These are phyloP conservation scores for Australoheros scitulus DNA, from an alignment of 2,113 vertebrate genomes.

Conservation along the genomic window DNA sequence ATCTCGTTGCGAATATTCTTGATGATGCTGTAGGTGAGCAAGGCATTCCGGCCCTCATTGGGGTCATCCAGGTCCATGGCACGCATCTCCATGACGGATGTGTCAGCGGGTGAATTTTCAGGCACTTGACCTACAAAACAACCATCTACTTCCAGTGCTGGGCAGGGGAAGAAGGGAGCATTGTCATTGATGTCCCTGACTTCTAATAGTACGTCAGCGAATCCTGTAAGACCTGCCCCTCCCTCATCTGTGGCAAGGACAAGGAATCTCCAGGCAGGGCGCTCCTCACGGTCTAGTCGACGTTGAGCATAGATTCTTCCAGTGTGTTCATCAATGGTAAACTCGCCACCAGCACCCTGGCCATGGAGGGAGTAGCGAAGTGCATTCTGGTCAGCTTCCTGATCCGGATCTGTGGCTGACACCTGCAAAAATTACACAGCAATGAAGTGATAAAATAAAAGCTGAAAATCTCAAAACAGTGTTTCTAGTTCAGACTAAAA, in stretches of 20 bases:
- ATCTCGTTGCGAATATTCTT: conserved; percentile 87
- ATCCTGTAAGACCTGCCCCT: conserved; percentile 86
- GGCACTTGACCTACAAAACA: conserved; percentile 84
- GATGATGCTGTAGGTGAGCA: conserved; percentile 86
- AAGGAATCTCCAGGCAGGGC: conserved; percentile 83
- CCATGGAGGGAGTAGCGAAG: conserved; percentile 87
- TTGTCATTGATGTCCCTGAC: conserved; percentile 89
- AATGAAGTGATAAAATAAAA: not conserved
- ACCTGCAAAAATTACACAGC: conserved; percentile 73
- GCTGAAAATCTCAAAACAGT: not conserved
- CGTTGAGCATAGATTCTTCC: conserved; percentile 82
- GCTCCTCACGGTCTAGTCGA: conserved; percentile 85
- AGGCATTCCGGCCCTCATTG: conserved; percentile 81
- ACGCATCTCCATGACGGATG: conserved; percentile 87
- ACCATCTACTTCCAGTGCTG: conserved; percentile 71
- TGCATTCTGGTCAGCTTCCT: conserved; percentile 84
- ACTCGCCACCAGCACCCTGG: conserved; percentile 85
- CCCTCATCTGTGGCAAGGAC: conserved; percentile 88
- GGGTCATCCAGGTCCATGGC: conserved; percentile 88
- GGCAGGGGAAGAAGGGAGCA: conserved; percentile 84
- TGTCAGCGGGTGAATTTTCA: conserved; percentile 87
- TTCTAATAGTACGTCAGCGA: conserved; percentile 88
- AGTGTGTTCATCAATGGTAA: conserved; percentile 83
- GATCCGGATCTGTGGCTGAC: conserved; percentile 86
- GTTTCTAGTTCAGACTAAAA: not conserved